Evolutionary conservation across 2,113 vertebrate species (phyloP).

Genomic region (Erinaceus europaeus): DNA sequence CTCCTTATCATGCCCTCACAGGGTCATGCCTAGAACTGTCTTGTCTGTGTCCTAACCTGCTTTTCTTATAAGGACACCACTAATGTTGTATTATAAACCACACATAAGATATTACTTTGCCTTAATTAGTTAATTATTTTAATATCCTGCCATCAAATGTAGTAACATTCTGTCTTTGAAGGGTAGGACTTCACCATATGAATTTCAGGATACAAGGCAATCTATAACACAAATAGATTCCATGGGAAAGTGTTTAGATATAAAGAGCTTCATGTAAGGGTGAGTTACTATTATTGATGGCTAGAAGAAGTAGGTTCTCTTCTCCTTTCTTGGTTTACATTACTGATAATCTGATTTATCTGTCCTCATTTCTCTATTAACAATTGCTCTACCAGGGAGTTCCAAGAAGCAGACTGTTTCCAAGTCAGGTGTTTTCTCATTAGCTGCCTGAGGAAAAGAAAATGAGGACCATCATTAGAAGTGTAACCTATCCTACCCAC

Average conservation of each 20-base stretch:
- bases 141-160: not conserved
- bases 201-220: not conserved
- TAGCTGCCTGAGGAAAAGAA: not conserved
- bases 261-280: fast-evolving
- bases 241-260: too few species aligned
- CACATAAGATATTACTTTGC: not conserved
- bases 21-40: fast-evolving
- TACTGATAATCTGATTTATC: not conserved
- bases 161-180: not conserved
- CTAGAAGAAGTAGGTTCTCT: not conserved
- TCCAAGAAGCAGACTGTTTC: not conserved
- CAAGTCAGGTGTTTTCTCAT: not conserved
- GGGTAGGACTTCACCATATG: not conserved
- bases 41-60: not conserved
- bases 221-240: fast-evolving
- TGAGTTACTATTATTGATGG: too few species aligned
- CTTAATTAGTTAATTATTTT: not conserved
- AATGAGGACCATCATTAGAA: not conserved
- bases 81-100: not conserved
- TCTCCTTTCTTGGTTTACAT: not conserved
- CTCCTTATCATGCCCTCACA: not conserved
- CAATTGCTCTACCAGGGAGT: not conserved
- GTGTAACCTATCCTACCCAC: not conserved
- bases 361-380: not conserved
- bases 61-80: not conserved